phyloP scores from a whole-genome alignment of 2,113 vertebrate genomes.

The Emydura subglobosa region DNA sequence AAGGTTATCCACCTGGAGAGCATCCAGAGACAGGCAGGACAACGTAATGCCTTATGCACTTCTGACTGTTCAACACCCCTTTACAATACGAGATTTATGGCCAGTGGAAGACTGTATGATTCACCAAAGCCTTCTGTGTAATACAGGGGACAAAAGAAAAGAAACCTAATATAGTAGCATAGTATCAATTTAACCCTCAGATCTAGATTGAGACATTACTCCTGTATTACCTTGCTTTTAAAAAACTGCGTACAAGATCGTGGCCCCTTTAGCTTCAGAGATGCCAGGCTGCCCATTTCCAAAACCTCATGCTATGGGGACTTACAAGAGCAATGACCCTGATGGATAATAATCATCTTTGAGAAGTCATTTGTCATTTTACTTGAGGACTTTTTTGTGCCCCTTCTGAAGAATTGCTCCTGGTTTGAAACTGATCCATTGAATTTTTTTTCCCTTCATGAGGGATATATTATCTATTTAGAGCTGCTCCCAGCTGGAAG shows the following conservation, averaged over 20 bases:
- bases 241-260: background rate
- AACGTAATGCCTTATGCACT: constrained; percentile 17
- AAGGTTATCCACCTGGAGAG: constrained; percentile 61
- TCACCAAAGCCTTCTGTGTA: constrained; percentile 27
- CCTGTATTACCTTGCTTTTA: background rate
- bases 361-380: background rate
- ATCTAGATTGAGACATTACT: background rate
- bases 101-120: background rate
- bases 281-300: background rate
- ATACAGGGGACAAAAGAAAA: background rate
- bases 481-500: background rate
- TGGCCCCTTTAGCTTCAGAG: background rate
- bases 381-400: background rate
- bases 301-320: background rate
- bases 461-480: constrained; percentile 1
- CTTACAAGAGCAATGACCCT: background rate
- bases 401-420: background rate
- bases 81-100: constrained; percentile 29
- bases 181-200: constrained; percentile 1
- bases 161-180: background rate
- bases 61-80: constrained; percentile 39
- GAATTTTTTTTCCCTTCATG: background rate
- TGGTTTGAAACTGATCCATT: background rate
- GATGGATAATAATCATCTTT: background rate
- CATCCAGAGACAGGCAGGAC: constrained; percentile 28